Evolutionary conservation across 2,113 vertebrate species (phyloP).

Genomic region (Excalfactoria chinensis): DNA sequence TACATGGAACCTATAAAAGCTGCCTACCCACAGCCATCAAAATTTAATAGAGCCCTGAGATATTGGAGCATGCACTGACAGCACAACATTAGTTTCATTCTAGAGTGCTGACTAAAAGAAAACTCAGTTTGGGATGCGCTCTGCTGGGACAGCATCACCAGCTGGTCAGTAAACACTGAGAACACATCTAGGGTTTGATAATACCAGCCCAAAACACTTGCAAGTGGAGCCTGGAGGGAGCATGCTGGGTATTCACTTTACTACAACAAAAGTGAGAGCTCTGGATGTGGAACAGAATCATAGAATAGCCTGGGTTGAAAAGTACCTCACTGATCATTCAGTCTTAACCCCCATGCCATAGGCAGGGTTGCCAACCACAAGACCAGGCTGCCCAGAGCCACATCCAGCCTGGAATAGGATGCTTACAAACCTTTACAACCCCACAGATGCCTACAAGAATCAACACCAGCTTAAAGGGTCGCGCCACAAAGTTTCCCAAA

Average conservation of each 20-base stretch:
- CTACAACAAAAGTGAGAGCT: not conserved
- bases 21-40: not conserved
- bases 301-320: no score
- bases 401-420: not conserved
- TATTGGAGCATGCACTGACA: not conserved
- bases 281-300: not conserved
- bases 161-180: not conserved
- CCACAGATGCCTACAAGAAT: not conserved
- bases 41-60: not conserved
- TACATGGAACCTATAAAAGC: not conserved
- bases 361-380: no score
- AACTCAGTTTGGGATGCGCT: not conserved
- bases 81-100: not conserved
- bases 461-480: rapidly evolving
- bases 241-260: not conserved
- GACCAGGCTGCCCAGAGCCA: no score
- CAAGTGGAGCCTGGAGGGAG: not conserved
- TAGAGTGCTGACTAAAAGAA: not conserved
- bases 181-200: not conserved
- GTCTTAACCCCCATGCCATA: no score
- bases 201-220: not conserved
- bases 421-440: not conserved
- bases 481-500: not conserved
- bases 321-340: no score
- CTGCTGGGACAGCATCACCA: not conserved